Percentiles rank a stretch among this genome's conserved stretches.
Evolutionary conservation across 2,113 vertebrate genomes (phyloP).

Genomic region (Pao palembangensis): DNA sequence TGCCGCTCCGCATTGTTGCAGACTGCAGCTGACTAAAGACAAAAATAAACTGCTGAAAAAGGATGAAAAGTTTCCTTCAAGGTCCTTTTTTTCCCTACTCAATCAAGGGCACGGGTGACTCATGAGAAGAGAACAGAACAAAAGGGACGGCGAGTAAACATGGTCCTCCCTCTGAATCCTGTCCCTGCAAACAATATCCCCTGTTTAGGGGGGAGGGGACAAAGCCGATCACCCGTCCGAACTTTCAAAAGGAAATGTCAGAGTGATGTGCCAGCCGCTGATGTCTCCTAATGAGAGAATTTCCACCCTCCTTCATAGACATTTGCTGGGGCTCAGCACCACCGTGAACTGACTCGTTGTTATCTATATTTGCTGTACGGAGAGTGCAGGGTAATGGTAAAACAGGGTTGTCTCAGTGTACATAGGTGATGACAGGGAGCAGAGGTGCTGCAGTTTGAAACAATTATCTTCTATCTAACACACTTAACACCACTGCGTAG

Average conservation of each 20-base stretch:
- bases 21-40: not conserved
- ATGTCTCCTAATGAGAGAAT: slow-evolving; percentile 68
- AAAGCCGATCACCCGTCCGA: slow-evolving; percentile 35
- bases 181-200: slow-evolving; percentile 37
- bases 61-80: slow-evolving; percentile 43
- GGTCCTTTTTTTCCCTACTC: not conserved
- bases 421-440: too few relatives aligned
- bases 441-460: too few relatives aligned
- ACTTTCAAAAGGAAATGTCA: slow-evolving; percentile 55
- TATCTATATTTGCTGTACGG: slow-evolving; percentile 48
- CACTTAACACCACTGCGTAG: too few relatives aligned
- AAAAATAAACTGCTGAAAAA: slow-evolving; percentile 13
- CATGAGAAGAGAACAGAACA: slow-evolving; percentile 53
- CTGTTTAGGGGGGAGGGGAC: slow-evolving; percentile 39
- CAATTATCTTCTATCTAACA: too few relatives aligned
- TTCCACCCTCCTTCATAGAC: slow-evolving; percentile 8
- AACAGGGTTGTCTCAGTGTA: too few relatives aligned
- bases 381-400: not conserved
- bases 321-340: not conserved
- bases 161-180: slow-evolving; percentile 55
- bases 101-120: slow-evolving; percentile 51
- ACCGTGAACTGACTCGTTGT: slow-evolving; percentile 53
- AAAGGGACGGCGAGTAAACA: slow-evolving; percentile 63
- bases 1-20: slow-evolving; percentile 1
- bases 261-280: slow-evolving; percentile 60